Evolutionary conservation across 2,113 vertebrate species (phyloP).

Genomic region (Protobothrops mucrosquamatus): DNA sequence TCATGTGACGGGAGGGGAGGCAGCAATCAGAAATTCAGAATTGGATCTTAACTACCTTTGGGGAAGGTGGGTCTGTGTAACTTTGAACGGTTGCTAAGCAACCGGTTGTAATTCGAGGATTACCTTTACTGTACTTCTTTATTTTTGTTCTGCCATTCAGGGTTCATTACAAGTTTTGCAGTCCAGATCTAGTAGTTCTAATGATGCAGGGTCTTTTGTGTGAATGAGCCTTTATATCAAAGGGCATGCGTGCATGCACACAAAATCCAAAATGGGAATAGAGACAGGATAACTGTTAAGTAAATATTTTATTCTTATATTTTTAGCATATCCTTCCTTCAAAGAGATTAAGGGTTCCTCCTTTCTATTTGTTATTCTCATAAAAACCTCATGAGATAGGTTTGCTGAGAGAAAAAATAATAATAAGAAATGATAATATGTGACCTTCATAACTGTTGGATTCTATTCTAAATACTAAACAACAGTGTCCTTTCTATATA

Average conservation of each 20-base stretch:
- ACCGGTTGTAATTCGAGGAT: neutral
- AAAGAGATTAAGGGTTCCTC: neutral
- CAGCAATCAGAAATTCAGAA: neutral
- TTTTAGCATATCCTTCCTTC: neutral
- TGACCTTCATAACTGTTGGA: neutral
- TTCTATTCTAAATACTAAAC: neutral
- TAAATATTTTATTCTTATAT: neutral
- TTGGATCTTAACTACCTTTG: neutral
- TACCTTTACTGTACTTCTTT: neutral
- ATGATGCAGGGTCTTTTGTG: neutral
- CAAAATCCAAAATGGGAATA: neutral
- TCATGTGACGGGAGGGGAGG: neutral
- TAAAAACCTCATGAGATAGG: neutral
- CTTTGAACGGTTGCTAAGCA: neutral
- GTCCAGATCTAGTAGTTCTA: neutral
- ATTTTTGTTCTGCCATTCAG: neutral
- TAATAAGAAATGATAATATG: neutral
- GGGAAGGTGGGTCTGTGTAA: neutral
- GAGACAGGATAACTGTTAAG: neutral
- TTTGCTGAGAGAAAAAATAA: neutral
- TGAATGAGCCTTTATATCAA: neutral
- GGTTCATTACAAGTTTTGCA: neutral
- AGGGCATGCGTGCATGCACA: neutral
- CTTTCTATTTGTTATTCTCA: too few species aligned
- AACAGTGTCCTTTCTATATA: neutral